These are phyloP conservation scores for Neotoxoptera formosana DNA, from an alignment of 1,140 invertebrate species.

Conservation along the genomic window DNA sequence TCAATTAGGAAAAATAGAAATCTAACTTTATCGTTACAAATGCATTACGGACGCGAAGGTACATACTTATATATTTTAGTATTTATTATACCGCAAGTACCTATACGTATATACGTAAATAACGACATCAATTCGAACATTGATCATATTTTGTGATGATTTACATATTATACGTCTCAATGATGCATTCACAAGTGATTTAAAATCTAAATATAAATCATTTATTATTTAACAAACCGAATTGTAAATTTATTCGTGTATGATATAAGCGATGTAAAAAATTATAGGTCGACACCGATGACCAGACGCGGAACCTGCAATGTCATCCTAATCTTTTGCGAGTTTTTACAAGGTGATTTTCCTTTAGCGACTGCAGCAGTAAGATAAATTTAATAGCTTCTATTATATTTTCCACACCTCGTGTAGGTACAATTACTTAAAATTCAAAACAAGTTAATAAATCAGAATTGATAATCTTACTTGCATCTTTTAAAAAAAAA, in stretches of 20 bases:
- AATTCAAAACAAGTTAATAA: neutral
- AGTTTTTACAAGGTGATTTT: neutral
- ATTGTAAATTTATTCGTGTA: neutral
- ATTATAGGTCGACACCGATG: neutral
- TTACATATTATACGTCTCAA: neutral
- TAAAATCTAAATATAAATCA: neutral
- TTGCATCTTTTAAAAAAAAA: neutral
- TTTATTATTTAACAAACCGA: neutral
- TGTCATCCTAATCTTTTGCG: neutral
- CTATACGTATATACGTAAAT: neutral
- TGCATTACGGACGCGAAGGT: neutral
- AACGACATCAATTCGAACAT: neutral
- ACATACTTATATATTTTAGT: neutral
- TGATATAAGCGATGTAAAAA: neutral
- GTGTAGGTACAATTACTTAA: neutral
- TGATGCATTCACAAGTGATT: neutral
- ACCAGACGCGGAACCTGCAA: neutral
- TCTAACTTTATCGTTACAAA: neutral
- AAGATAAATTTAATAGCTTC: neutral
- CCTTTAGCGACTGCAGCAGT: neutral
- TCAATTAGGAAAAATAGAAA: slow-evolving; percentile 18
- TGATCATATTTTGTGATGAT: neutral
- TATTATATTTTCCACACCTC: neutral
- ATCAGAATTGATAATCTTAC: neutral
- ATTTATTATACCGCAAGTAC: neutral